Evolutionary conservation across 2,797 vertebrate genomes (phyloP).

Genomic region (Philypnodon macrostomus): DNA sequence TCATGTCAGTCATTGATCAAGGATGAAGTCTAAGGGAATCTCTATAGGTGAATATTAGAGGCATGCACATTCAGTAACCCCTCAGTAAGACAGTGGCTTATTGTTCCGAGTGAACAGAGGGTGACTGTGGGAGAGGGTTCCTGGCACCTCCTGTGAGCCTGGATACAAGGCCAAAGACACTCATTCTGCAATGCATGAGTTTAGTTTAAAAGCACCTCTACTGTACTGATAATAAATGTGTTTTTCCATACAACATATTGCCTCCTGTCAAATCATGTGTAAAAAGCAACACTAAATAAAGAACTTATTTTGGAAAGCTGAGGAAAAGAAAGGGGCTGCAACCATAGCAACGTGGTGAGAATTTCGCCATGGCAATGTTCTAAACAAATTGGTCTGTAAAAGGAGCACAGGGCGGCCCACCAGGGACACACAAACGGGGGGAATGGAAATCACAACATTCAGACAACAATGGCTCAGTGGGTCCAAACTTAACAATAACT

Average conservation of each 20-base stretch:
- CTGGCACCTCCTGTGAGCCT: constrained; percentile 68
- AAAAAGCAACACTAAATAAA: constrained; percentile 21
- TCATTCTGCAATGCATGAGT: constrained; percentile 15
- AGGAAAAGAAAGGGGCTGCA: constrained; percentile 43
- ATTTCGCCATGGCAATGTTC: constrained; percentile 64
- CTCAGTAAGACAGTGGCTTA: constrained; percentile 34
- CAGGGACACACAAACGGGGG: constrained; percentile 33
- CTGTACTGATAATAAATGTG: too few species aligned
- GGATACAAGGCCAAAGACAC: constrained; percentile 55
- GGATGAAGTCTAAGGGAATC: neutral
- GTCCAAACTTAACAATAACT: neutral
- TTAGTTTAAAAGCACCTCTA: constrained; percentile 5
- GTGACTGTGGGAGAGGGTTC: constrained; percentile 71
- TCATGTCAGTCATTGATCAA: too few species aligned
- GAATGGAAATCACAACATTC: neutral
- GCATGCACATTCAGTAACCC: neutral
- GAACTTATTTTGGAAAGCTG: constrained; percentile 44
- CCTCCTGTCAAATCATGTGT: constrained; percentile 9
- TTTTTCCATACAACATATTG: too few species aligned
- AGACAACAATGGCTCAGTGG: neutral
- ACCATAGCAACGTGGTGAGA: constrained; percentile 64
- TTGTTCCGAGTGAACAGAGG: constrained; percentile 77
- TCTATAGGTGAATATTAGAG: constrained; percentile 11
- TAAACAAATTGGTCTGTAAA: constrained; percentile 73
- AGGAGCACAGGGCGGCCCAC: constrained; percentile 45